phyloP scores from a whole-genome alignment of 1,140 invertebrate species.

The Oryzaephilus surinamensis region DNA sequence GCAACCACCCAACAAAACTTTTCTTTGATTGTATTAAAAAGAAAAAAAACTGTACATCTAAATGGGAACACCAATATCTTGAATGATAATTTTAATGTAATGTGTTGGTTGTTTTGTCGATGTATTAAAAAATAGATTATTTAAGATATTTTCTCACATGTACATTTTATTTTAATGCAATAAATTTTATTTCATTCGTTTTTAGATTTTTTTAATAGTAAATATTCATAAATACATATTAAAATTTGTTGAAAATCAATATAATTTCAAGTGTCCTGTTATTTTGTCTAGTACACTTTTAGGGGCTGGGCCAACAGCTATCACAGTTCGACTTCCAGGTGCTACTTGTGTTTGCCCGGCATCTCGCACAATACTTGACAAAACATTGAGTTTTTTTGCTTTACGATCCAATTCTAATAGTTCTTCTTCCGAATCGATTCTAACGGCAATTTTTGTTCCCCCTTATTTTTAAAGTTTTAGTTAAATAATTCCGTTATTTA shows the following conservation, averaged over 20 bases:
- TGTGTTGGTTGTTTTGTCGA: slow-evolving; percentile 15
- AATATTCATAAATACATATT: no score
- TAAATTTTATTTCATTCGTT: slow-evolving; percentile 13
- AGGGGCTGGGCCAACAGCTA: slow-evolving; percentile 81
- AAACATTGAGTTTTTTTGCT: slow-evolving; percentile 57
- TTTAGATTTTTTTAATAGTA: no score
- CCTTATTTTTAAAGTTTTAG: slow-evolving; percentile 17
- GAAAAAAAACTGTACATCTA: slow-evolving; percentile 9
- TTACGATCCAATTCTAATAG: slow-evolving; percentile 52
- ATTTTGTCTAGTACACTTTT: slow-evolving; percentile 64
- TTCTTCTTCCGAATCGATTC: slow-evolving; percentile 54
- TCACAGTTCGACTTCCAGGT: slow-evolving; percentile 69
- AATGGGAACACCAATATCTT: slow-evolving; percentile 13
- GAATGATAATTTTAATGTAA: slow-evolving; percentile 13
- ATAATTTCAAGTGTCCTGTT: slow-evolving; percentile 80
- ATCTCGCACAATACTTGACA: slow-evolving; percentile 68
- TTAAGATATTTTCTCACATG: no score
- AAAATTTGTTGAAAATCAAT: no score
- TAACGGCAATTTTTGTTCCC: slow-evolving; percentile 38
- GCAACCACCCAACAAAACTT: no score
- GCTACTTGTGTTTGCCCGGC: slow-evolving; percentile 85
- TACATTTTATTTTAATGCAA: slow-evolving; percentile 11
- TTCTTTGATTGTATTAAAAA: background rate
- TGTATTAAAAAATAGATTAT: slow-evolving; percentile 16
- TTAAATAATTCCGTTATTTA: background rate